Percentiles rank a stretch among this genome's conserved stretches.
Conservation (phyloP, 2,888 invertebrate species). For the Pandemis heparana region DNA sequence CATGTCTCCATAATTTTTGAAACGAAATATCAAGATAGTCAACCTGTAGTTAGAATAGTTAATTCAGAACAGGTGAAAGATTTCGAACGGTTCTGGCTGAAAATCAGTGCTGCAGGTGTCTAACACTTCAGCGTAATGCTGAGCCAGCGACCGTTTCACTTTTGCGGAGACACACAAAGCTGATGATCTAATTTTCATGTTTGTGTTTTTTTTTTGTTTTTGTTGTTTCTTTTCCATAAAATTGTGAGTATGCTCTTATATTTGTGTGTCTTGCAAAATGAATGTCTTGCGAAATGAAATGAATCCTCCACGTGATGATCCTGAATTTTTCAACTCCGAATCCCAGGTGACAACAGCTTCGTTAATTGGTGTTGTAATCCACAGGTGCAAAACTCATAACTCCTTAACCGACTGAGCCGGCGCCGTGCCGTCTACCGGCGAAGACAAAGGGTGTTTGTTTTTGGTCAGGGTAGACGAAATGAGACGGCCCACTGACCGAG, state of each 20-base stretch:
- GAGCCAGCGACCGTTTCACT: no score
- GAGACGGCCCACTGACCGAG: slow-evolving; percentile 82
- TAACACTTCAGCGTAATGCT: no score
- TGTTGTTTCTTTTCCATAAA: no score
- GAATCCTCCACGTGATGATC: no score
- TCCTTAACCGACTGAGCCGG: slow-evolving; percentile 63
- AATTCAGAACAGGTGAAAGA: not conserved
- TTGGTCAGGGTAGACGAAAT: slow-evolving; percentile 61
- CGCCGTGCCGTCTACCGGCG: slow-evolving; percentile 76
- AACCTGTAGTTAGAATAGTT: not conserved
- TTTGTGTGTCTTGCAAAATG: no score
- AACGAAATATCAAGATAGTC: not conserved
- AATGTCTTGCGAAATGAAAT: no score
- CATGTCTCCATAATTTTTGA: no score
- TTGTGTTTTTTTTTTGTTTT: no score
- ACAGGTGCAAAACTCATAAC: slow-evolving; percentile 74
- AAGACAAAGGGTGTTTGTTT: slow-evolving; percentile 81
- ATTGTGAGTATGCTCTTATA: no score
- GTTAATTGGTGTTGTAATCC: slow-evolving; percentile 43
- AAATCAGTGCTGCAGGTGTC: no score
- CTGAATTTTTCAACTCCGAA: not conserved
- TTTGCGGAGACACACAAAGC: no score
- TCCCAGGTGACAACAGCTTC: not conserved
- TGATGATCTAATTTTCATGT: no score
- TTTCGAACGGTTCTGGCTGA: not conserved